Percentiles rank a stretch among this genome's conserved stretches.
Conservation (phyloP, 2,113 vertebrate species). For the Artemisiospiza belli region DNA sequence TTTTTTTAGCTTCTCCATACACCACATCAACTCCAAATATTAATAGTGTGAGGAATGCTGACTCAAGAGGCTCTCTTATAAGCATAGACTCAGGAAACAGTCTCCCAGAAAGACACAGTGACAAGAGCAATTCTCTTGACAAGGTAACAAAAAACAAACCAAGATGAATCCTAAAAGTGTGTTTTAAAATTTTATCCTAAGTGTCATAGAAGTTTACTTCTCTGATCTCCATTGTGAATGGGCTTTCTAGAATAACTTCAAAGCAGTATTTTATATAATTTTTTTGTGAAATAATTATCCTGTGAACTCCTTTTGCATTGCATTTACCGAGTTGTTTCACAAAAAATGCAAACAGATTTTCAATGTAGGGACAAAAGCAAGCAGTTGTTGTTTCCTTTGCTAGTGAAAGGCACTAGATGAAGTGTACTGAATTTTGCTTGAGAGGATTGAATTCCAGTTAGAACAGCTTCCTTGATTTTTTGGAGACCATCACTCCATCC, state of each 20-base stretch:
- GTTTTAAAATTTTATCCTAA: neutral
- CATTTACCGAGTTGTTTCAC: neutral
- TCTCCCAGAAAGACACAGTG: conserved; percentile 85
- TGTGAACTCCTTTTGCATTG: neutral
- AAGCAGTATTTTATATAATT: neutral
- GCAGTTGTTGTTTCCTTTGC: neutral
- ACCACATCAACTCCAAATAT: conserved; percentile 90
- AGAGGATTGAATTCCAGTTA: neutral
- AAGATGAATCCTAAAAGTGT: neutral
- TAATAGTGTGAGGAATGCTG: conserved; percentile 88
- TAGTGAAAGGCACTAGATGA: neutral
- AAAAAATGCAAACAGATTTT: neutral
- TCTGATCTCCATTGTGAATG: neutral
- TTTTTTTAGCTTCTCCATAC: conserved; percentile 86
- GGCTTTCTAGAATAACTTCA: neutral
- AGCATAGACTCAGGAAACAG: conserved; percentile 94
- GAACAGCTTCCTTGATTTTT: neutral
- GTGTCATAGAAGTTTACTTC: neutral
- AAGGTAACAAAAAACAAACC: conserved; percentile 80
- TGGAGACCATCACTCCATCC: neutral
- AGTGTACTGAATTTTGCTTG: neutral
- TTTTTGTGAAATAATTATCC: neutral
- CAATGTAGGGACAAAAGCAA: neutral
- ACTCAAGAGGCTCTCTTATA: conserved; percentile 93
- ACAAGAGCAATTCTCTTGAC: conserved; percentile 91